phyloP scores from a whole-genome alignment of 1,140 invertebrate genomes.

The Drosophila arizonae region DNA sequence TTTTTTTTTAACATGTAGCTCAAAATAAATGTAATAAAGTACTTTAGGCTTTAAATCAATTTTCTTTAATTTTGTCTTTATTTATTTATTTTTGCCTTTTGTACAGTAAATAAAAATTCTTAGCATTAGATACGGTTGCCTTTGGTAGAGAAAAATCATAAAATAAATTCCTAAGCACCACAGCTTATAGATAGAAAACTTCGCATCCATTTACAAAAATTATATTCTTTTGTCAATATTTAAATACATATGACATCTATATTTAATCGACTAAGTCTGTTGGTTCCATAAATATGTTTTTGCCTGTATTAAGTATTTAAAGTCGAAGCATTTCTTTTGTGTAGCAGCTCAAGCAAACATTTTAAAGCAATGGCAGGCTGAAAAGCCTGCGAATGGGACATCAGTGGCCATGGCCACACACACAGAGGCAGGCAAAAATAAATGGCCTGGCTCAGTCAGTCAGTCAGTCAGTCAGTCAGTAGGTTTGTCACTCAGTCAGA shows the following conservation, averaged over 20 bases:
- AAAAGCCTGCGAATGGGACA: conserved; percentile 24
- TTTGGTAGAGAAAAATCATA: no score
- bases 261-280: background rate
- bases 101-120: background rate
- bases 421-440: conserved; percentile 27
- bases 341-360: conserved; percentile 29
- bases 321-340: conserved; percentile 2
- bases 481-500: conserved; percentile 7
- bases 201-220: no score
- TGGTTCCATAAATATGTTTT: no score
- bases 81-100: no score
- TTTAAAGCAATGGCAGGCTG: conserved; percentile 42
- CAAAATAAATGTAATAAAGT: no score
- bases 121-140: no score
- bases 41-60: no score
- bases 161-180: no score
- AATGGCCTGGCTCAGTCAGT: conserved; percentile 43
- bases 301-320: background rate
- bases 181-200: no score
- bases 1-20: no score
- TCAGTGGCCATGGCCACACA: conserved; percentile 49
- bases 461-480: conserved; percentile 38
- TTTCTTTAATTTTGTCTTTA: no score
- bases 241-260: background rate
- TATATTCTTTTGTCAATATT: background rate